Evolutionary conservation across 2,797 vertebrate species (phyloP).

Genomic region (Myotis vivesi): DNA sequence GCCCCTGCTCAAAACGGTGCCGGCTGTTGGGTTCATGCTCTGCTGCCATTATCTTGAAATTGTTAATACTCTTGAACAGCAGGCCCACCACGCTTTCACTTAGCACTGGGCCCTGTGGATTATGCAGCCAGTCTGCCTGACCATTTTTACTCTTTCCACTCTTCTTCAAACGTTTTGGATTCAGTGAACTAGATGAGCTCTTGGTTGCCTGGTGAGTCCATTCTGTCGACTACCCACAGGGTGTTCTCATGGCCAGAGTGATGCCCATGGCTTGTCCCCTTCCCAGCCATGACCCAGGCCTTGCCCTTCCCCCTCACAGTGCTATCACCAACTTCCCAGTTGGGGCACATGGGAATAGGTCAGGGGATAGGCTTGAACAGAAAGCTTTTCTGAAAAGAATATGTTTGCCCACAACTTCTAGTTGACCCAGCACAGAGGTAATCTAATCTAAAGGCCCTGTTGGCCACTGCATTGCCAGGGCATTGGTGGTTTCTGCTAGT

Average conservation of each 20-base stretch:
- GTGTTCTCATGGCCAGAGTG: not conserved
- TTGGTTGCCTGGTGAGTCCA: not conserved
- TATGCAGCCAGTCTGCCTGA: not conserved
- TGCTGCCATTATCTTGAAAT: not conserved
- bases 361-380: not conserved
- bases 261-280: not conserved
- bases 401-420: not conserved
- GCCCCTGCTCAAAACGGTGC: not conserved
- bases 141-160: not conserved
- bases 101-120: not conserved
- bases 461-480: not conserved
- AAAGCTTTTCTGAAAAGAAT: not conserved
- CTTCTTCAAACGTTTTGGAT: not conserved
- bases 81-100: not conserved
- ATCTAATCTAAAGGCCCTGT: not conserved
- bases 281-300: not conserved
- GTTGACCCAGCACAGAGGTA: not conserved
- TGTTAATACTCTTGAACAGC: not conserved
- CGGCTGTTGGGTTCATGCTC: not conserved
- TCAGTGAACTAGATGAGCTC: not conserved
- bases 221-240: fast-evolving
- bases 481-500: not conserved
- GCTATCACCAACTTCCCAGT: not conserved
- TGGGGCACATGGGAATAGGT: not conserved
- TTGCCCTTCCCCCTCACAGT: not conserved